A percentile compares a stretch with the other conserved stretches of the same genome.
Evolutionary conservation across 2,888 invertebrate genomes (phyloP).

Genomic region (Caenorhabditis sulstoni): DNA sequence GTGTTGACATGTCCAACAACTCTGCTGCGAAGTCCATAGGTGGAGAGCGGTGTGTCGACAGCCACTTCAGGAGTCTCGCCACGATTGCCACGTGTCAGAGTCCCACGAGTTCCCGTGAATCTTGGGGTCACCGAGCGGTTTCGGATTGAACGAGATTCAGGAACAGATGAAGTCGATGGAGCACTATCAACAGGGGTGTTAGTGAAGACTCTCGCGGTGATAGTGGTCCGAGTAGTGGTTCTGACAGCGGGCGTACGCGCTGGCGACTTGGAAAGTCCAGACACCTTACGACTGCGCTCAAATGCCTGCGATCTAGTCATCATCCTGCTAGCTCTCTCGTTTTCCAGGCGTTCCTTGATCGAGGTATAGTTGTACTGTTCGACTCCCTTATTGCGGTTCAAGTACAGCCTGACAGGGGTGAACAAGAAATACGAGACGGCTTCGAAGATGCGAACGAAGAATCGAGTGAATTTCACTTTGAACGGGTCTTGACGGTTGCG

Average conservation of each 20-base stretch:
- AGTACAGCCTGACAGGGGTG: slow-evolving; percentile 1
- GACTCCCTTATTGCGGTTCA: slow-evolving; percentile 11
- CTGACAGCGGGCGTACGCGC: slow-evolving; percentile 14
- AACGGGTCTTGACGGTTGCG: slow-evolving; percentile 42
- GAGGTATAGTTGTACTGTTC: slow-evolving; percentile 47
- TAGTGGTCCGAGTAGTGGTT: slow-evolving; percentile 6
- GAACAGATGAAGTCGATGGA: background rate
- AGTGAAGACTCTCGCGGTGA: slow-evolving; percentile 15
- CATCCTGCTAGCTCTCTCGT: slow-evolving; percentile 45
- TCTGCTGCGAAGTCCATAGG: slow-evolving; percentile 41
- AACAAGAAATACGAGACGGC: slow-evolving; percentile 6
- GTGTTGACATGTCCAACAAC: slow-evolving; percentile 28
- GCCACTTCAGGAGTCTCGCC: slow-evolving; percentile 1
- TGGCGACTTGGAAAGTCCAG: slow-evolving; percentile 40
- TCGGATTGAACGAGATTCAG: background rate
- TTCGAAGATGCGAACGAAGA: slow-evolving; percentile 14
- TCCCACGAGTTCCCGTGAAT: slow-evolving; percentile 6
- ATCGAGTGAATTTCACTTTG: slow-evolving; percentile 13
- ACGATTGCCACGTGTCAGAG: background rate
- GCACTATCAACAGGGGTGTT: background rate
- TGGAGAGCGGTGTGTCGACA: slow-evolving; percentile 25
- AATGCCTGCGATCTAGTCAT: slow-evolving; percentile 24
- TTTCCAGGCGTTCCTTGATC: slow-evolving; percentile 34
- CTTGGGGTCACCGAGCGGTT: slow-evolving; percentile 41
- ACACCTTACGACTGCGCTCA: slow-evolving; percentile 20